Conservation (phyloP, 2,797 vertebrate genomes). For the Chrysocyon brachyurus region DNA sequence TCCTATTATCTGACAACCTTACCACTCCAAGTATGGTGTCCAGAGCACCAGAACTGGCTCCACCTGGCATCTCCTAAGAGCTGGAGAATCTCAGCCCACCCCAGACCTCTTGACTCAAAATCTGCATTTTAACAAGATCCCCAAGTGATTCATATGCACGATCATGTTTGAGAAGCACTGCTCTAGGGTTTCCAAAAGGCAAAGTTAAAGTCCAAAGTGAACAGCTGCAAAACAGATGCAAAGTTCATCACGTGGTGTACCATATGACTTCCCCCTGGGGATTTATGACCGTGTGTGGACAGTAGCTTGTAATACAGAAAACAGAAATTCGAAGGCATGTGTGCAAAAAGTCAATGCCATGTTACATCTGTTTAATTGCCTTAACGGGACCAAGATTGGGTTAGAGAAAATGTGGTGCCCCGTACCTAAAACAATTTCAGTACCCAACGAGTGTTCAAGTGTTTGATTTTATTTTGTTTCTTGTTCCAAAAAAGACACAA, state of each 20-base stretch:
- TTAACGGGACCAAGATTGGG: neutral
- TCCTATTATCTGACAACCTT: conserved; percentile 63
- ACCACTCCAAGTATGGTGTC: neutral
- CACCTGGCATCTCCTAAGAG: neutral
- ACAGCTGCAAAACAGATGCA: conserved; percentile 88
- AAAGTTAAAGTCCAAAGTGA: conserved; percentile 56
- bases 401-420: neutral
- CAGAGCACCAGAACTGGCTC: neutral
- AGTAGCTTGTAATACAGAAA: conserved; percentile 60
- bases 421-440: neutral
- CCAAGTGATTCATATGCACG: neutral
- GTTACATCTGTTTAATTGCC: neutral
- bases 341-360: neutral
- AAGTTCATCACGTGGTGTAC: conserved; percentile 20
- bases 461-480: neutral
- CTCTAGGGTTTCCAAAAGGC: conserved; percentile 66
- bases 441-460: neutral
- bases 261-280: conserved; percentile 62
- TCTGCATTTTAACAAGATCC: conserved; percentile 54
- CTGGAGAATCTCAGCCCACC: neutral
- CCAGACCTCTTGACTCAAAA: neutral
- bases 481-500: conserved; percentile 9
- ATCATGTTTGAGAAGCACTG: neutral
- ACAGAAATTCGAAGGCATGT: conserved; percentile 55
- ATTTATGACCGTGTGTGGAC: conserved; percentile 77